Evolutionary conservation across 2,888 invertebrate species (phyloP), one percentile per base, ranked within the genome.

Genomic region (Tinea semifulvella): DNA sequence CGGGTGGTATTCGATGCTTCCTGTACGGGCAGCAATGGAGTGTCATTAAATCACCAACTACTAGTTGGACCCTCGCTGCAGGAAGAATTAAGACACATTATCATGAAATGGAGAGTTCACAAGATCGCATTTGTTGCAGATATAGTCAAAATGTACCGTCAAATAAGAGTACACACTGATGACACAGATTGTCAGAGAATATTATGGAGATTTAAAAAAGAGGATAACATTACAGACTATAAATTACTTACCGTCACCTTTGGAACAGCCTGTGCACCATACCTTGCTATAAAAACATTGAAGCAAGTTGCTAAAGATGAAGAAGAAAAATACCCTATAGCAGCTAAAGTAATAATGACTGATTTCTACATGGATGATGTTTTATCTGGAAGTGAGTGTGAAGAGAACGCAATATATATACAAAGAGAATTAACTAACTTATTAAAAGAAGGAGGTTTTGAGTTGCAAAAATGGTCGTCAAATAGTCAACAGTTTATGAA

Each of bases 111-210:
- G 51, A 43, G 56, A 49, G 38, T 1, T 7, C 47, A 56, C 36
- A 11, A 7, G 16, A 39, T 55, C 6, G 52, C 46, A 5, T 48
- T 57, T 16, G 46, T 48, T 2, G 55, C 54, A 1, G 56, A 55
- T 40, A 22, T 56, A 10, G 47, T 48, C 7, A 53, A 56, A 48
- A 57, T 56, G 54, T 57, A 54, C 28, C 16, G 56, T 7, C 50
- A 51, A 35, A 47, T 55, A 0, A 11, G 42, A 22, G 49, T 53
- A 2, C 16, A 27, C 8, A 27, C 43, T 17, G 31, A 47, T 10
- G 46, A 56, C 40, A 45, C 48, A 31, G 18, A 50, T 11, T 53
- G 44, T 38, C 54, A 58, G 43, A 47, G 49, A 35, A 52, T 54
- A 5, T 6, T 53, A 3, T 52, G 53, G 53, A 47, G 51, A 47